Base-by-base conservation (phyloP, 2,797 vertebrate genomes). In the Neopelma chrysocephalum region DNA sequence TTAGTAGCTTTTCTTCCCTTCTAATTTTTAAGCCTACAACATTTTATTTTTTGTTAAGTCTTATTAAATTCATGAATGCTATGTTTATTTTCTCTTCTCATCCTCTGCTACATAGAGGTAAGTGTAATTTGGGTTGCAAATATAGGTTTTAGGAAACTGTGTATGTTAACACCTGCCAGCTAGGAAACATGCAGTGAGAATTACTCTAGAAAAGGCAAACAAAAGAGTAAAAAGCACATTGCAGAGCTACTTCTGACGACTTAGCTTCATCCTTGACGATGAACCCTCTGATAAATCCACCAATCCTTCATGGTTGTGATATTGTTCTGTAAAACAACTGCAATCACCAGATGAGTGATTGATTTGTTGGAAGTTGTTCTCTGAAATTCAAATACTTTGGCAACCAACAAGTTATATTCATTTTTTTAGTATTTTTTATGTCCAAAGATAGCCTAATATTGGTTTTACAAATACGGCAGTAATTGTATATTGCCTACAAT, bases 171-270 rank as follows among this genome's bases (percentile, higher is more conserved):
- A 66, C 1, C 5, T 42, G 25, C 9, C 8, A 48, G 2, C 10
- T 43, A 90, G 29, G 18, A 66, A 93, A 45, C 10, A 20, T 82
- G 7, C 9, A n/a, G 16, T 34, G 8, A 93, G 18, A 90, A 75
- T 40, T 3, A 64, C 32, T 56, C 26, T 0, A 0, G 18, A 73
- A 61, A 73, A 66, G 9, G 4, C 2, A n/a, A 83, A 62, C 1
- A 22, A 81, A 75, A 81, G 1, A 1, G 8, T 22, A 57, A 70
- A 53, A 21, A 23, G 8, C n/a, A 32, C 19, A 38, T 38, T 51
- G 23, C 19, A 73, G 45, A 82, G 5, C 10, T 50, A 31, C 14
- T 82, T 71, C 40, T 80, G 21, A 43, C 12, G 3, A 9, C 6
- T 45, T 53, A 50, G 40, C 25, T 64, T 79, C 29, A 42, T 15